These are phyloP conservation scores for Gopherus evgoodei DNA, from an alignment of 2,113 vertebrate species.

Conservation along the genomic window DNA sequence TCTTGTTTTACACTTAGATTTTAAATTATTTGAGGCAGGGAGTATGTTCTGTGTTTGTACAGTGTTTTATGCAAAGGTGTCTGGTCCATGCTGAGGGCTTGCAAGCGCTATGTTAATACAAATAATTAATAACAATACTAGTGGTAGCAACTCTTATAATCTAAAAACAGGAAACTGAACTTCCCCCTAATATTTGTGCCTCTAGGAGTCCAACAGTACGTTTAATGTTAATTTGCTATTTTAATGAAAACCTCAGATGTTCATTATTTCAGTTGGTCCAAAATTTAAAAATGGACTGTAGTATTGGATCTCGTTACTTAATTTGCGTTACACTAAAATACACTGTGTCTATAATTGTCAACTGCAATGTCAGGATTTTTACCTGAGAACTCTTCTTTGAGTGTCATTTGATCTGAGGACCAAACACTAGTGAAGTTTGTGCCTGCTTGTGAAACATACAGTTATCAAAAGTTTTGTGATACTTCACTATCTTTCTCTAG, in stretches of 20 bases:
- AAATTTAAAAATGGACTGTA: neutral
- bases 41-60: neutral
- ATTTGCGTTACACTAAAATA: neutral
- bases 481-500: neutral
- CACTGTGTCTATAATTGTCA: neutral
- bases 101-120: neutral
- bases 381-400: neutral
- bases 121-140: neutral
- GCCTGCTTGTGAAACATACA: neutral
- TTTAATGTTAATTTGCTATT: neutral
- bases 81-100: neutral
- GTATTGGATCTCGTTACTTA: neutral
- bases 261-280: neutral
- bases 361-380: neutral
- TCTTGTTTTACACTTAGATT: neutral
- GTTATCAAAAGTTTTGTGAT: neutral
- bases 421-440: neutral
- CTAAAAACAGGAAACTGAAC: neutral
- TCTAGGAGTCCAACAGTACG: neutral
- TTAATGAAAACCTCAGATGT: neutral
- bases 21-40: neutral
- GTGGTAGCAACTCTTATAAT: neutral
- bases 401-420: neutral
- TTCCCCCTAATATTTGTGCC: neutral
- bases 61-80: neutral